These are phyloP conservation scores for Trachelus stipa DNA, from an alignment of 2,888 invertebrate species.

Conservation along the genomic window DNA sequence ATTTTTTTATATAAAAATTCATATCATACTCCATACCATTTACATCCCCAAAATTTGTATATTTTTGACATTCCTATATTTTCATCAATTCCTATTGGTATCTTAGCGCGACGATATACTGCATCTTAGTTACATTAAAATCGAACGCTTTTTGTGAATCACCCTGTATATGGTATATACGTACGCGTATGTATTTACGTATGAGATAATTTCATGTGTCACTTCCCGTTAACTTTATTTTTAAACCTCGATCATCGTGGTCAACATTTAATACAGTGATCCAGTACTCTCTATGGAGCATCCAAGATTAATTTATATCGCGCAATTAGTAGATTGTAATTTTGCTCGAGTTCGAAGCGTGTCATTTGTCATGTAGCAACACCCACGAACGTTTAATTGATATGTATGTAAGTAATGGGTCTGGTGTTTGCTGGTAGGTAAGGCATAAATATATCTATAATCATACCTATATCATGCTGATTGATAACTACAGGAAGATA, in stretches of 20 bases:
- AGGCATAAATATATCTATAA: not conserved
- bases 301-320: not conserved
- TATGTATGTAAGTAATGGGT: constrained; percentile 3
- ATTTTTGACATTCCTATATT: not conserved
- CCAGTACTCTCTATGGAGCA: not conserved
- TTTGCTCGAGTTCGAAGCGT: not conserved
- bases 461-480: not conserved
- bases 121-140: not conserved
- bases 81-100: not conserved
- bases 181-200: not conserved
- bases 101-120: not conserved
- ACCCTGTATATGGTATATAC: constrained; percentile 18
- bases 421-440: not conserved
- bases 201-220: constrained; percentile 9
- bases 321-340: not conserved
- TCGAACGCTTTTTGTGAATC: not conserved
- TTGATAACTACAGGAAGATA: not conserved
- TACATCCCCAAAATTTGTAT: not conserved
- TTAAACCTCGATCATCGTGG: not conserved
- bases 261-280: not conserved
- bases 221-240: too few species aligned
- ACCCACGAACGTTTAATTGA: constrained; percentile 5
- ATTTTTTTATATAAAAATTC: not conserved
- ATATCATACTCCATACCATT: not conserved
- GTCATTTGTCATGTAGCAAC: constrained; percentile 6